Conservation (phyloP, 2,888 invertebrate genomes). For the Alitta virens region DNA sequence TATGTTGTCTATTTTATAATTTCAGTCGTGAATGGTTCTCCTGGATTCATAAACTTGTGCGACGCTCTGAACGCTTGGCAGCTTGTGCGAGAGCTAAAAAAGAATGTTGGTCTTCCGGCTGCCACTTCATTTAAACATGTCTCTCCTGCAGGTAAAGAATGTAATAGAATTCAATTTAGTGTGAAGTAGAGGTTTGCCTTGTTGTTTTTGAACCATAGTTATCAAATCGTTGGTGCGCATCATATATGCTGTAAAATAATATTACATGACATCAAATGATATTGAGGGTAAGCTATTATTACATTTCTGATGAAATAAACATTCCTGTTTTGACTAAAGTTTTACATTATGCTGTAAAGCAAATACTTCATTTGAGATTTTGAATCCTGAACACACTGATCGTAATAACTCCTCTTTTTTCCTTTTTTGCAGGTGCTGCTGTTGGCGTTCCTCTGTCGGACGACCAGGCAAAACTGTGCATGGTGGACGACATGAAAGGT, state of each 20-base stretch:
- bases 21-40: slow-evolving; percentile 85
- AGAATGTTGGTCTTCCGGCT: slow-evolving; percentile 73
- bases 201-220: no score
- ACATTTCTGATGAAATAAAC: no score
- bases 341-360: no score
- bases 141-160: slow-evolving; percentile 75
- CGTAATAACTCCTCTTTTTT: no score
- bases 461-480: slow-evolving; percentile 82
- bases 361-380: no score
- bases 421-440: slow-evolving; percentile 69
- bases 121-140: slow-evolving; percentile 99
- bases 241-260: no score
- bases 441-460: slow-evolving; percentile 77
- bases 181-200: neutral
- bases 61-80: slow-evolving; percentile 98
- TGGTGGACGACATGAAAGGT: slow-evolving; percentile 81
- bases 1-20: slow-evolving; percentile 14
- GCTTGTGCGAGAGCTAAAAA: slow-evolving; percentile 82
- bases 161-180: no score
- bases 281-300: no score
- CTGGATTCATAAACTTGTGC: slow-evolving; percentile 95
- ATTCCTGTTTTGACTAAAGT: no score
- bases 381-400: no score
- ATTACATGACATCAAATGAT: no score
- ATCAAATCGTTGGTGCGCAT: no score